These are phyloP conservation scores for Doryteuthis pealeii DNA, from an alignment of 1,140 invertebrate genomes.

Conservation along the genomic window DNA sequence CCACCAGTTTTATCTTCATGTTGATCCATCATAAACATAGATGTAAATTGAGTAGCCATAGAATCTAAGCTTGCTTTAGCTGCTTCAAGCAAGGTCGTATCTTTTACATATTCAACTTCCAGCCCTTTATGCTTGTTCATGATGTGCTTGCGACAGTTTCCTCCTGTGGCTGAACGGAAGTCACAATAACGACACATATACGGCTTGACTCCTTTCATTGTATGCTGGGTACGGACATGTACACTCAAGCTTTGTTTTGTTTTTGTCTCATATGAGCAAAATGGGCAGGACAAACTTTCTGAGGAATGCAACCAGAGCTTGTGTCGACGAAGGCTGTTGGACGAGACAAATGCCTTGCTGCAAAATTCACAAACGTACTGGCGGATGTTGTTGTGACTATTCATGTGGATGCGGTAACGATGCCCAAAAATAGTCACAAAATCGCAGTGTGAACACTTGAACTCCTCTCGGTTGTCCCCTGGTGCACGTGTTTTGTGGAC, in stretches of 20 bases:
- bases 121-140: constrained; percentile 35
- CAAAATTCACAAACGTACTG: constrained; percentile 34
- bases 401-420: constrained; percentile 35
- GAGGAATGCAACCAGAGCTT: constrained; percentile 36
- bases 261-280: constrained; percentile 34
- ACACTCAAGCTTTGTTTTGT: constrained; percentile 35
- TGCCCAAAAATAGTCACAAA: constrained; percentile 29
- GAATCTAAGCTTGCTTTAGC: constrained; percentile 10
- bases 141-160: constrained; percentile 43
- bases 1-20: background rate
- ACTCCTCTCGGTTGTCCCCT: constrained; percentile 32
- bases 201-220: constrained; percentile 39
- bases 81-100: background rate
- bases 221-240: constrained; percentile 44
- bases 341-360: constrained; percentile 30
- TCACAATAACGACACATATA: constrained; percentile 41
- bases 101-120: constrained; percentile 29
- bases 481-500: constrained; percentile 33
- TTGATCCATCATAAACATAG: constrained; percentile 1
- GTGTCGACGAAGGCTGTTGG: constrained; percentile 31
- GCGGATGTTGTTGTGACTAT: constrained; percentile 33
- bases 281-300: constrained; percentile 27
- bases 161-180: constrained; percentile 38
- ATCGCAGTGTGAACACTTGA: constrained; percentile 34
- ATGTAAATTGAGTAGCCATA: background rate